Evolutionary conservation across 2,888 invertebrate species (phyloP).

Genomic region (Phengaris alcon): DNA sequence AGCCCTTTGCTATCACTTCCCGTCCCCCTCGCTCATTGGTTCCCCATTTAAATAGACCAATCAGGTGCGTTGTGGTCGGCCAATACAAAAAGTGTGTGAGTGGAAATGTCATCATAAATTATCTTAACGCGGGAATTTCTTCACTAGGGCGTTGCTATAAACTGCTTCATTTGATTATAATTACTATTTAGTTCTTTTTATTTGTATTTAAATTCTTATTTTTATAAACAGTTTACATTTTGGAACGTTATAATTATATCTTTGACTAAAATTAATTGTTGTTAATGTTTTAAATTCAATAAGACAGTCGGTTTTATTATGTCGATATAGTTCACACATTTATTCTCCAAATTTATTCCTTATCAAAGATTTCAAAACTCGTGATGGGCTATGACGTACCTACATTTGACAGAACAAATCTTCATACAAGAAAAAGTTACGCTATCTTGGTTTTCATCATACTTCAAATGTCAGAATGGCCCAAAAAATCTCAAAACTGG

Average conservation of each 20-base stretch:
- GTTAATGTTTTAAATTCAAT: too few relatives aligned
- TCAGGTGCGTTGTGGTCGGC: conserved; percentile 62
- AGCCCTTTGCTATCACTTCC: conserved; percentile 46
- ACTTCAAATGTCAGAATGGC: too few relatives aligned
- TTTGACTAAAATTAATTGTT: not conserved
- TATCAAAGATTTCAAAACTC: too few relatives aligned
- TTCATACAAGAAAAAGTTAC: too few relatives aligned
- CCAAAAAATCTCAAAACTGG: too few relatives aligned
- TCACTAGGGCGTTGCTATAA: not conserved
- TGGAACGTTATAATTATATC: not conserved
- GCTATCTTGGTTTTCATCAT: too few relatives aligned
- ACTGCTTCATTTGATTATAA: not conserved
- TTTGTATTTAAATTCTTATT: not conserved
- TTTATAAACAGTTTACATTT: not conserved
- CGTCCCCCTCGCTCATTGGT: conserved; percentile 63
- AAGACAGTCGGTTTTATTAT: too few relatives aligned
- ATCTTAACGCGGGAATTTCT: conserved; percentile 46
- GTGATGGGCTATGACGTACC: too few relatives aligned
- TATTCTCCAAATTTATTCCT: too few relatives aligned
- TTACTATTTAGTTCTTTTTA: not conserved
- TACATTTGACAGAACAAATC: too few relatives aligned
- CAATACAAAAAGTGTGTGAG: conserved; percentile 73
- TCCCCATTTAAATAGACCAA: conserved; percentile 70
- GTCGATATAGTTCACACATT: too few relatives aligned
- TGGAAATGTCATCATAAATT: conserved; percentile 73